Conservation (phyloP, 2,797 vertebrate species). For the Betta splendens region DNA sequence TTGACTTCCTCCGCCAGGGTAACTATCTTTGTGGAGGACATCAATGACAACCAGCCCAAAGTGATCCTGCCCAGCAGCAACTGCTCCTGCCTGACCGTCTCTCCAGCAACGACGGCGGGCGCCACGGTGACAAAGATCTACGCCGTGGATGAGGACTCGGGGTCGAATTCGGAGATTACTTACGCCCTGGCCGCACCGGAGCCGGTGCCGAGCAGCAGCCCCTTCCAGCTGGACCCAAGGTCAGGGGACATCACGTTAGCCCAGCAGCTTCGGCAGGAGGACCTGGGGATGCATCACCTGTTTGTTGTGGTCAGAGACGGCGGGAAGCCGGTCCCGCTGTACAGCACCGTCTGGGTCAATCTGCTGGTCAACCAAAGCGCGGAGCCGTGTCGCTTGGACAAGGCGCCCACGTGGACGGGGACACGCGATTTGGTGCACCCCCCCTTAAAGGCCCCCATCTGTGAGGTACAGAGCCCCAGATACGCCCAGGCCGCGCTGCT, state of each 20-base stretch:
- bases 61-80: slow-evolving; percentile 84
- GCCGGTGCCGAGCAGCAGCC: slow-evolving; percentile 51
- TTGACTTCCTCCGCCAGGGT: slow-evolving; percentile 77
- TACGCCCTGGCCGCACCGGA: slow-evolving; percentile 70
- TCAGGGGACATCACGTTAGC: slow-evolving; percentile 81
- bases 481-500: slow-evolving; percentile 57
- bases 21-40: slow-evolving; percentile 81
- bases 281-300: slow-evolving; percentile 82
- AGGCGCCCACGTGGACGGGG: slow-evolving; percentile 65
- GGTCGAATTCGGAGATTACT: slow-evolving; percentile 82
- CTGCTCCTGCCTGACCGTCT: slow-evolving; percentile 79
- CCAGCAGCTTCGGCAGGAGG: slow-evolving; percentile 59
- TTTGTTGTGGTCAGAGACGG: slow-evolving; percentile 80
- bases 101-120: slow-evolving; percentile 69
- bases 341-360: slow-evolving; percentile 82
- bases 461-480: slow-evolving; percentile 45
- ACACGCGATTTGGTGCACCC: slow-evolving; percentile 36
- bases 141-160: slow-evolving; percentile 80
- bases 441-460: slow-evolving; percentile 48
- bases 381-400: slow-evolving; percentile 73
- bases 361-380: slow-evolving; percentile 79
- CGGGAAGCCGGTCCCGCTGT: slow-evolving; percentile 80
- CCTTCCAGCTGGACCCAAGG: slow-evolving; percentile 76
- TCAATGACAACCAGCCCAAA: slow-evolving; percentile 85
- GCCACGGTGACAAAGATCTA: slow-evolving; percentile 79